Conservation (phyloP, 2,113 vertebrate genomes). For the Platichthys stellatus region DNA sequence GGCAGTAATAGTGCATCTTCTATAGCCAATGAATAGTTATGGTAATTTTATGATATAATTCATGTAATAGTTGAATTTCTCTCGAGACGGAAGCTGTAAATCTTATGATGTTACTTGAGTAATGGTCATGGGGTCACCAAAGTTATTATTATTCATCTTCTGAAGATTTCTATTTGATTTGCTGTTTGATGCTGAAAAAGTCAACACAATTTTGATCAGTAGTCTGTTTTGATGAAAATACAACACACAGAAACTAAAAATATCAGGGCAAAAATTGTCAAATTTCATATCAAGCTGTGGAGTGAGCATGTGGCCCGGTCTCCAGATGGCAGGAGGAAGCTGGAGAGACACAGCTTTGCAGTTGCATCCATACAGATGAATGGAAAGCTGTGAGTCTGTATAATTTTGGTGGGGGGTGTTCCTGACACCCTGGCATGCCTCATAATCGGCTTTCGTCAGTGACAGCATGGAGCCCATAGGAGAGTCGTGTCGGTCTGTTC, state of each 20-base stretch:
- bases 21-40: too few species aligned
- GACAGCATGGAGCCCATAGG: slow-evolving; percentile 65
- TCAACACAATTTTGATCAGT: neutral
- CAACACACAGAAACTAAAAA: slow-evolving; percentile 23
- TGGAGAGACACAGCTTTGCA: slow-evolving; percentile 38
- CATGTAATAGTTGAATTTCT: neutral
- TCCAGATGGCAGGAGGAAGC: slow-evolving; percentile 64
- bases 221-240: slow-evolving; percentile 17
- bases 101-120: neutral
- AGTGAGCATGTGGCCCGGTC: slow-evolving; percentile 49
- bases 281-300: slow-evolving; percentile 57
- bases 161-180: too few species aligned
- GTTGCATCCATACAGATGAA: slow-evolving; percentile 64
- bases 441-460: slow-evolving; percentile 73
- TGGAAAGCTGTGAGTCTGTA: slow-evolving; percentile 63
- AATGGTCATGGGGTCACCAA: neutral
- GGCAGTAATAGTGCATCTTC: too few species aligned
- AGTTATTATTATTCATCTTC: neutral
- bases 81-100: neutral
- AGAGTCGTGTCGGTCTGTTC: slow-evolving; percentile 49
- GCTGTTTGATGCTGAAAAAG: neutral
- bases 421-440: slow-evolving; percentile 72
- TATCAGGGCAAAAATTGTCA: slow-evolving; percentile 38
- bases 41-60: too few species aligned
- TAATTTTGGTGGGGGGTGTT: slow-evolving; percentile 62